These are phyloP conservation scores for Rissa tridactyla DNA, from an alignment of 2,113 vertebrate species.

Conservation along the genomic window DNA sequence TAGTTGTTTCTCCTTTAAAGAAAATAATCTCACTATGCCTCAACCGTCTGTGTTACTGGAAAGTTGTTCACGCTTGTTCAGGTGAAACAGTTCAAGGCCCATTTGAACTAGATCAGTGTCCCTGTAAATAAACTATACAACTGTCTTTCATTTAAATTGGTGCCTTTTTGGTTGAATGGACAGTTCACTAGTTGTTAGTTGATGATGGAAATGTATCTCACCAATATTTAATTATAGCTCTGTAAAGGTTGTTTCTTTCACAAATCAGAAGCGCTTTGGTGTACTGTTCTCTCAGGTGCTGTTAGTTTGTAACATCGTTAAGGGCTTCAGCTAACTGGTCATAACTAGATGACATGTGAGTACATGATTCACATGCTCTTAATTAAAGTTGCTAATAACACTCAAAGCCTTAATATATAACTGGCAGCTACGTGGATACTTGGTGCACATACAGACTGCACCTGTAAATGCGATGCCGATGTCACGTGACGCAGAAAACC, in stretches of 20 bases:
- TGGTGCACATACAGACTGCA: not conserved
- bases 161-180: not conserved
- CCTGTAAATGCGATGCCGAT: not conserved
- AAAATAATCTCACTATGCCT: not conserved
- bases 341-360: not conserved
- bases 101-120: not conserved
- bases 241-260: not conserved
- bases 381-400: conserved; percentile 43
- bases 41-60: not conserved
- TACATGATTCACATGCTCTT: not conserved
- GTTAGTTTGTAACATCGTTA: not conserved
- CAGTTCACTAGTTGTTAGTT: not conserved
- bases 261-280: conserved; percentile 12
- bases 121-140: not conserved
- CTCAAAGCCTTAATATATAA: not conserved
- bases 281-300: not conserved
- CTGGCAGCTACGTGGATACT: conserved; percentile 16
- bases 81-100: not conserved
- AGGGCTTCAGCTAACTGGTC: not conserved
- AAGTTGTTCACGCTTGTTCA: not conserved
- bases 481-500: not conserved
- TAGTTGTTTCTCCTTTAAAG: not conserved
- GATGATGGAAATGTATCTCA: not conserved
- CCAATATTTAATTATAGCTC: not conserved
- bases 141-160: not conserved